Evolutionary conservation across 1,140 invertebrate genomes (phyloP), one percentile per base, ranked within the genome.

Genomic region (Bombus consobrinus): DNA sequence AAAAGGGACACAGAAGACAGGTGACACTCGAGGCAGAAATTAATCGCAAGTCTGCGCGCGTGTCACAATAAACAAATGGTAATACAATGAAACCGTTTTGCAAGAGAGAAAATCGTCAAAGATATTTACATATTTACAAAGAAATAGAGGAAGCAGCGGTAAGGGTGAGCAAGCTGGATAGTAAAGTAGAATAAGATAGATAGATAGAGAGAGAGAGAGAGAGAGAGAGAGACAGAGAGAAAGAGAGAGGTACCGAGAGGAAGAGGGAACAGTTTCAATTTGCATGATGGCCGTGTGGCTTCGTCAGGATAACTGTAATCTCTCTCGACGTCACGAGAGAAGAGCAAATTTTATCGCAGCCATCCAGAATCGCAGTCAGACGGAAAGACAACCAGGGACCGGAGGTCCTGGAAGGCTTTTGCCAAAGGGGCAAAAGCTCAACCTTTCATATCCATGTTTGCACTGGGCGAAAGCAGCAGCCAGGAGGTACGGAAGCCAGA

Each of bases 261-360:
- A 15, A 72, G 41, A 77, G 53, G 28, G 81, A 62, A 72, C 43
- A 64, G 72, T 87, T 87, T 85, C 82, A 87, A 91, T 92, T 88
- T 92, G 88, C 83, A 68, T 92, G 88, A 87, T 89, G 88, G 82
- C 81, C 73, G 68, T 85, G 86, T 76, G 86, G 83, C 82, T 89
- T 81, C 71, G 66, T 13, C 73, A 81, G 86, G 85, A 87, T 89
- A 81, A 82, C 90, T 79, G 90, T 89, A 90, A 91, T 92, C 90
- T 90, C 74, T 72, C 47, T 59, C 68, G 82, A 89, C 76, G 76
- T 87, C 47, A 83, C 72, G 74, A 91, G 89, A 91, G 90, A 86
- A 87, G 85, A 92, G 81, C 66, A 90, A 92, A 92, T 92, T 92
- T 89, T 91, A 89, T 92, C 87, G 85, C 88, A 77, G 83, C 73